Evolutionary conservation across 2,113 vertebrate species (phyloP), one percentile per base, ranked within the genome.

Genomic region (Poicephalus meyeri): DNA sequence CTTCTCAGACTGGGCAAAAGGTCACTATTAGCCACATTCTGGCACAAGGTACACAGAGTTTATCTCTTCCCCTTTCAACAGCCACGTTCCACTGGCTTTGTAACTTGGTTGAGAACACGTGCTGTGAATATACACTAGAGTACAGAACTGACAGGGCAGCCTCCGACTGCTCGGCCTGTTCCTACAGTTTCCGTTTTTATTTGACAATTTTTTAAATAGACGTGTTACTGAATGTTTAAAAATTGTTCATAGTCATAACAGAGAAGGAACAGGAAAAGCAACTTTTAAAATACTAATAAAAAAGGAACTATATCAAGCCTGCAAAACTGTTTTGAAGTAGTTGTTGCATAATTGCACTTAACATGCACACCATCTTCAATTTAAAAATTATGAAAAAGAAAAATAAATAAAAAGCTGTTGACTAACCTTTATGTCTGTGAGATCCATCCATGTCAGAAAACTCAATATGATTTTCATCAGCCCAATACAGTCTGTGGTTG

Each of bases 361-460:
- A 52, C 25, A 46, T 7, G 4, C 4, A 58, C 52, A 73, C 2
- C 16, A 41, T 2, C 7, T 46, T 63, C 7, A 19, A 56, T 39
- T 41, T 42, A 16, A 85, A 89, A 49, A 61, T 6, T 39, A 28
- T 9, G 2, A 21, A 35, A 68, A 69, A n/a, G 0, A 14, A 28
- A 11, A 39, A 13, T 4, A 20, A 26, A n/a, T 7, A 21, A 33
- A 69, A 28, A 16, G 26, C 19, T 68, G 25, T 10, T 46, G 44
- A 95, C 97, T 93, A 97, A 99, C 99, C 99, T 98, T 99, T 99
- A 90, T 98, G 98, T 95, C 99, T 98, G 47, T 98, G 98, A 80
- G 98, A 98, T 70, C 99, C 99, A 94, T 99, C 99, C 98, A 99
- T 99, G 97, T 99, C 98, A 95, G 99, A 98, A 95, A 99, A 99